Conservation (phyloP, 2,888 invertebrate species). For the Endotricha flammealis region DNA sequence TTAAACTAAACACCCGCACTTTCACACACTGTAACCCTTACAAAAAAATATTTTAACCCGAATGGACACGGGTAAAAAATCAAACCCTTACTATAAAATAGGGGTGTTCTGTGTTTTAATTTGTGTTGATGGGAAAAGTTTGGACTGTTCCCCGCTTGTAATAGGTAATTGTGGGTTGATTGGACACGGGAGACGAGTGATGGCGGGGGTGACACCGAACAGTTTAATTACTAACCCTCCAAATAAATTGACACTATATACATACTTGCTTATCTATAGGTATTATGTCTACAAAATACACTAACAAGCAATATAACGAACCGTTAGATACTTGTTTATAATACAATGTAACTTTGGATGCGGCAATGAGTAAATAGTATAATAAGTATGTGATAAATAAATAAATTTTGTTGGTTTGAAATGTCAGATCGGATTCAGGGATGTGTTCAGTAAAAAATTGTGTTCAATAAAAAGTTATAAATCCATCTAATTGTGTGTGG, state of each 20-base stretch:
- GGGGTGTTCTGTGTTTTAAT: conserved; percentile 67
- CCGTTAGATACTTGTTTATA: too few relatives aligned
- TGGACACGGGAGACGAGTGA: conserved; percentile 15
- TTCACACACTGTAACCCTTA: conserved; percentile 36
- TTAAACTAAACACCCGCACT: conserved; percentile 31
- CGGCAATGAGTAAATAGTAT: too few relatives aligned
- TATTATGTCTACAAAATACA: not conserved
- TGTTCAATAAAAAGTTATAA: conserved; percentile 3
- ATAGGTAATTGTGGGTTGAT: conserved; percentile 22
- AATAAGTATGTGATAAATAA: too few relatives aligned
- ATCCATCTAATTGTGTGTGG: conserved; percentile 1
- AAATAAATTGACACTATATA: not conserved
- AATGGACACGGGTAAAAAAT: conserved; percentile 41
- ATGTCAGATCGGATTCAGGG: too few relatives aligned
- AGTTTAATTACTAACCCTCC: not conserved
- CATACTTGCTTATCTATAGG: not conserved
- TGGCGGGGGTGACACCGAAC: conserved; percentile 5
- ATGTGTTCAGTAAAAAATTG: too few relatives aligned
- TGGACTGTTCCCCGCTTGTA: conserved; percentile 31
- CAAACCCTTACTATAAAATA: conserved; percentile 42
- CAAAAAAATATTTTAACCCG: conserved; percentile 34
- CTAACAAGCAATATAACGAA: not conserved
- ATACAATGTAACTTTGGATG: too few relatives aligned
- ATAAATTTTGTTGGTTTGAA: too few relatives aligned
- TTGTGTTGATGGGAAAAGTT: conserved; percentile 63